A percentile compares a stretch with the other conserved stretches of the same genome.
These are phyloP conservation scores for Thamnaconus septentrionalis DNA, from an alignment of 2,113 vertebrate species.

Conservation along the genomic window DNA sequence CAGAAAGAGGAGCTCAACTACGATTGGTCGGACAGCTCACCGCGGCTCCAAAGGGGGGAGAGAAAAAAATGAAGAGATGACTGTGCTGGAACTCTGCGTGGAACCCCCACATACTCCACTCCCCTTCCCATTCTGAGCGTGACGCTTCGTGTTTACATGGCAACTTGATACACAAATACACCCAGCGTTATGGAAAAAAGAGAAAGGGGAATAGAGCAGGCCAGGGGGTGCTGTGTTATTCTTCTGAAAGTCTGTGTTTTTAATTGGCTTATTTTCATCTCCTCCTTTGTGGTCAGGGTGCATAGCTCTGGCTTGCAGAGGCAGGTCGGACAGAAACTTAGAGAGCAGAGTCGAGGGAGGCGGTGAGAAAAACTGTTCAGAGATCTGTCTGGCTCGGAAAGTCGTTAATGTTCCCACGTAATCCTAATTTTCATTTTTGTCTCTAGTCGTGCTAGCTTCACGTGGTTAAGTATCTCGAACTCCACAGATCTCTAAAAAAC, in stretches of 20 bases:
- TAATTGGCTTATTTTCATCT: slow-evolving; percentile 66
- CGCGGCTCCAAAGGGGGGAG: too few relatives aligned
- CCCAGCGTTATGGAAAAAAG: slow-evolving; percentile 69
- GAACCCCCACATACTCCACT: slow-evolving; percentile 35
- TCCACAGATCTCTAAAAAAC: too few relatives aligned
- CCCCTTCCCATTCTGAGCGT: slow-evolving; percentile 46
- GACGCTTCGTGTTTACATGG: slow-evolving; percentile 80
- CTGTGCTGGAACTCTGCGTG: slow-evolving; percentile 49
- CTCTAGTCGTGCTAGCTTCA: too few relatives aligned
- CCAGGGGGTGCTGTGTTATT: slow-evolving; percentile 56
- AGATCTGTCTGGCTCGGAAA: neutral
- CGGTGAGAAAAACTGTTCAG: neutral
- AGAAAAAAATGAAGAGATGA: slow-evolving; percentile 62
- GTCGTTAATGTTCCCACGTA: neutral
- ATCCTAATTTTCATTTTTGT: too few relatives aligned
- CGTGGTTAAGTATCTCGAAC: too few relatives aligned
- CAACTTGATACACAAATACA: slow-evolving; percentile 80
- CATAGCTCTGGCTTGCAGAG: slow-evolving; percentile 48
- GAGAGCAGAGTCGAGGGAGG: slow-evolving; percentile 18
- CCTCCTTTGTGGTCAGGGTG: slow-evolving; percentile 36
- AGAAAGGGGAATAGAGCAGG: slow-evolving; percentile 33
- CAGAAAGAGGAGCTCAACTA: slow-evolving; percentile 29
- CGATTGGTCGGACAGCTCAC: slow-evolving; percentile 24
- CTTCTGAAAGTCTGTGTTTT: slow-evolving; percentile 65
- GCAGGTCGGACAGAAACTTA: slow-evolving; percentile 47